Evolutionary conservation across 2,888 invertebrate species (phyloP), one percentile per base, ranked within the genome.

Genomic region (Lottia gigantea): DNA sequence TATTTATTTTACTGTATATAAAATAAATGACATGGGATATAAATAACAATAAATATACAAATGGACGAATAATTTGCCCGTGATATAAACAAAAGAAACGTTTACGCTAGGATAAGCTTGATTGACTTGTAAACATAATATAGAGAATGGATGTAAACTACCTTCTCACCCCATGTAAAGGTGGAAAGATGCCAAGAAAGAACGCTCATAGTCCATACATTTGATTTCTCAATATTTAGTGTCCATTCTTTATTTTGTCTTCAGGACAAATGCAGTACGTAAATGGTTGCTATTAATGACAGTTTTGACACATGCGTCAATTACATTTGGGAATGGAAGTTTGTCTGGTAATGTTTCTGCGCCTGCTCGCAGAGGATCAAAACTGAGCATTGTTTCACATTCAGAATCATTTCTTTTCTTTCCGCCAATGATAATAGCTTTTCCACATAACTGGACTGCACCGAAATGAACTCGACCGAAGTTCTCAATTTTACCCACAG

Each of bases 381-480:
- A 74, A 61, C 71, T 68, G 4, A 74, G 69, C 73, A 74, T 74
- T 12, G 73, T 74, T 66, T 74, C 73, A 47, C 73, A 74, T 46
- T 71, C 73, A 11, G 74, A 78, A 66, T 83, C 82, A 70, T 81
- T 82, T 0, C 81, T 78, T n/a, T 80, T 78, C 72, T 83, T 83
- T 23, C 82, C 83, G 0, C 83, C 83, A 14, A 79, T 78, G 4
- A 83, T 74, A 45, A 80, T 72, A 12, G 81, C 72, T 49, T 80
- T 71, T 0, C 83, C 82, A 40, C 75, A 67, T 65, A 80, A 77
- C 71, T 83, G 83, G 45, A 82, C 75, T n/a, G 79, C 80, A 62
- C 81, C 83, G 68, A 83, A 83, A 61, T 82, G 83, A 25, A 74
- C 73, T 49, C 73, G 68, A 7, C 73, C 70, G 70, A 73, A 64